Base-by-base conservation (phyloP, 1,140 invertebrate species). In the Ceratina australensis region DNA sequence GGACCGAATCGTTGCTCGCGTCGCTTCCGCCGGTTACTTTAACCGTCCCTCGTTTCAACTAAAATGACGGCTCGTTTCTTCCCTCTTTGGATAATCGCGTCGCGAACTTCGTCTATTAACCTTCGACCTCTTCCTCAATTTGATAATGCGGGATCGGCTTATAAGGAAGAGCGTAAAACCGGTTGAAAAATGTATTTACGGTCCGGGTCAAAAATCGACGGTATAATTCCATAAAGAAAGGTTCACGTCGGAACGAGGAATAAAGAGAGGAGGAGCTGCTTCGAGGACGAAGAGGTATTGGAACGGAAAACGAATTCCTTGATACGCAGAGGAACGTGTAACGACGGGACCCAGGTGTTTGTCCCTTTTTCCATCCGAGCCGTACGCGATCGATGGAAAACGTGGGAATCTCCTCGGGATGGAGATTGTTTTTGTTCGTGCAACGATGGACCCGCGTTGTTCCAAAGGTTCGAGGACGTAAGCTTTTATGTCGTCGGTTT, bases 321-420 rank as follows among this genome's bases (percentile, higher is more conserved):
- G 57, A 5, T 20, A 16, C 52, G 26, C 22, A 5, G 67, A 12
- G 33, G 13, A 49, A 71, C 73, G 79, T 78, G 75, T 67, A 78
- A 81, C 75, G 75, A 56, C 20, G 33, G 75, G 50, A 7, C 68
- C 49, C 79, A 80, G 73, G 74, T 81, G 79, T 63, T 60, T 10
- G 57, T 63, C 13, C 66, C 49, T 49, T 63, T 71, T 67, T 75
- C 65, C 56, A 64, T 56, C 24, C 33, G 0, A 0, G 4, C 7
- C 22, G 2, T 22, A 7, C 15, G 22, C 72, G 33, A 67, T 20
- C 52, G 49, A 52, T 15, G 50, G 22, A 13, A 50, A 67, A 63
- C 50, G 63, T 50, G 22, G 65, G 47, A 76, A 60, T 67, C 20
- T 28, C 52, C 22, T 3, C 16, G n/a, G 33, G 33, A 42, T 12